Conservation (phyloP, 2,888 invertebrate genomes). For the Rhagonycha fulva region DNA sequence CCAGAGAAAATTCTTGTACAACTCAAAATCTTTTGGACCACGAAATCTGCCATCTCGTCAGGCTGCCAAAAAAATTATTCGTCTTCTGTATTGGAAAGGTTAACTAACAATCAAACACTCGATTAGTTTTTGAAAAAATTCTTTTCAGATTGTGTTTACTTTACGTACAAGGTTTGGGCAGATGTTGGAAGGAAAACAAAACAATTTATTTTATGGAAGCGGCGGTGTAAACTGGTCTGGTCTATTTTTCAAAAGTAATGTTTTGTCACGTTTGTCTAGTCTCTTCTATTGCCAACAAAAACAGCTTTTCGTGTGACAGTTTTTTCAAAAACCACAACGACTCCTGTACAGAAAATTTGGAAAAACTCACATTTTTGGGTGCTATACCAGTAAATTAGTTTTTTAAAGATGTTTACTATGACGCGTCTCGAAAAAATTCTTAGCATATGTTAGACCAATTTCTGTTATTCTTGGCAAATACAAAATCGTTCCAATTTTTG, state of each 20-base stretch:
- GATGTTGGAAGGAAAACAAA: neutral
- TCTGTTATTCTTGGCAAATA: neutral
- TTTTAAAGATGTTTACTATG: neutral
- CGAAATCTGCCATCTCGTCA: too few species aligned
- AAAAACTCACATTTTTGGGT: too few species aligned
- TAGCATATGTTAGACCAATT: neutral
- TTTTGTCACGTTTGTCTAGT: neutral
- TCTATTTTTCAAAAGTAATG: neutral
- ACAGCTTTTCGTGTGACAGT: neutral
- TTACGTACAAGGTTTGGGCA: neutral
- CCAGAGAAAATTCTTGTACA: too few species aligned
- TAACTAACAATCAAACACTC: too few species aligned
- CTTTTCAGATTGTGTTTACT: neutral
- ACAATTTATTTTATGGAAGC: neutral
- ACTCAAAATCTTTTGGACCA: too few species aligned
- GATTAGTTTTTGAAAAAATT: too few species aligned
- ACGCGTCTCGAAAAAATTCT: neutral
- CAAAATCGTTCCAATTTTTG: neutral
- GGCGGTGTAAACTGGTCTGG: neutral
- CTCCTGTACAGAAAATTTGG: too few species aligned
- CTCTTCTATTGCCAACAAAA: neutral
- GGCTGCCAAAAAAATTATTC: too few species aligned
- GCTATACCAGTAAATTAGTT: neutral
- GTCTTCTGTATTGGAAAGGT: too few species aligned
- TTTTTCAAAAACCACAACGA: neutral